Percentiles rank a stretch among this genome's conserved stretches.
Evolutionary conservation across 2,888 invertebrate species (phyloP).

Genomic region (Parasteatoda lunata): DNA sequence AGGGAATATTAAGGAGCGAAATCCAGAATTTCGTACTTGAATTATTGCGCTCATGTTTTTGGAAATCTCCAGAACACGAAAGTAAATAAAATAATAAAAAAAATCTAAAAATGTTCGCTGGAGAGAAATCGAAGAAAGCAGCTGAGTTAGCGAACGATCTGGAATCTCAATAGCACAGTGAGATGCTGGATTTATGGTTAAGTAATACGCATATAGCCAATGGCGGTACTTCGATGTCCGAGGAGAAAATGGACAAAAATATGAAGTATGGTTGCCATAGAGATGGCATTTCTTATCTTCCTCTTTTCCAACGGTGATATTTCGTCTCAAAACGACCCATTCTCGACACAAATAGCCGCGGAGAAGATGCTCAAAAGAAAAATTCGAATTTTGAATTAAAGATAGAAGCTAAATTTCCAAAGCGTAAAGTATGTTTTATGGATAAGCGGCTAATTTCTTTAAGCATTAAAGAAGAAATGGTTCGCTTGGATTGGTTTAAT

Average conservation of each 20-base stretch:
- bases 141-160: conserved; percentile 3
- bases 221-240: conserved; percentile 49
- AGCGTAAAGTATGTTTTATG: too few species aligned
- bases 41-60: neutral
- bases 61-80: neutral
- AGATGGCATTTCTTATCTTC: conserved; percentile 47
- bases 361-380: conserved; percentile 29
- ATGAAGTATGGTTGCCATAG: conserved; percentile 46
- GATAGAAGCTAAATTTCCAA: neutral
- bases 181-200: conserved; percentile 43
- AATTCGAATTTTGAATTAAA: conserved; percentile 40
- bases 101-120: neutral
- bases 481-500: too few species aligned
- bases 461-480: too few species aligned
- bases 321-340: conserved; percentile 45
- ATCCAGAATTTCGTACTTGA: neutral
- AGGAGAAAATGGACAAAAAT: conserved; percentile 50
- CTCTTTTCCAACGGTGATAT: conserved; percentile 27
- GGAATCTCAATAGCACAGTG: conserved; percentile 39
- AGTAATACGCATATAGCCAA: conserved; percentile 37
- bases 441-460: too few species aligned
- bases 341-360: conserved; percentile 49
- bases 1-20: neutral
- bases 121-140: neutral
- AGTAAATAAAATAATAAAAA: neutral